Percentiles rank a stretch among this genome's conserved stretches.
These are phyloP conservation scores for Myotis planiceps DNA, from an alignment of 2,797 vertebrate species.

Conservation along the genomic window DNA sequence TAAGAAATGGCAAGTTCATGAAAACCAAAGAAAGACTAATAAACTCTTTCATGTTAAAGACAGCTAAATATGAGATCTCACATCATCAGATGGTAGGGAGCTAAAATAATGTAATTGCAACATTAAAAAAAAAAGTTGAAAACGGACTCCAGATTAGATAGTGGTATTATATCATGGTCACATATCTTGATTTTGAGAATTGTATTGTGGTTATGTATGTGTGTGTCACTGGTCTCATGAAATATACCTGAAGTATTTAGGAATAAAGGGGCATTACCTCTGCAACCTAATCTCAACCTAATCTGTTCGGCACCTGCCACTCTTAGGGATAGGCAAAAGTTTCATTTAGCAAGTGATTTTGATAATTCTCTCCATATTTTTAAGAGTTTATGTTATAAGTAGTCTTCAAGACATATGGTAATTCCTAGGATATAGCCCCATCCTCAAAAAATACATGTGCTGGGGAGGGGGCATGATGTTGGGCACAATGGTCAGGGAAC, in stretches of 20 bases:
- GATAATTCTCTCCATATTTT: neutral
- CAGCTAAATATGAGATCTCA: neutral
- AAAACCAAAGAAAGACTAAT: slow-evolving; percentile 32
- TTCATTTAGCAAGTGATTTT: neutral
- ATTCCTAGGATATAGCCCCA: neutral
- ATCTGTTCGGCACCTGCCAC: neutral
- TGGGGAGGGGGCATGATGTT: neutral
- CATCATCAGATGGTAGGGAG: neutral
- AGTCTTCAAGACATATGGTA: neutral
- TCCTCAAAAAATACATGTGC: neutral
- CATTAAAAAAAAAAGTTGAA: neutral
- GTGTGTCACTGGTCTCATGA: neutral
- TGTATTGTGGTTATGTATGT: neutral
- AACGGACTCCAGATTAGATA: neutral
- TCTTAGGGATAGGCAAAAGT: neutral
- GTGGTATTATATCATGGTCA: neutral
- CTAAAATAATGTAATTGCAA: neutral
- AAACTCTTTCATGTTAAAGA: slow-evolving; percentile 19
- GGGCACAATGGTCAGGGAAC: neutral
- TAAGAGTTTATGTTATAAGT: neutral
- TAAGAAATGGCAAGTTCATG: slow-evolving; percentile 2
- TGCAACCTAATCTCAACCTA: slow-evolving; percentile 22
- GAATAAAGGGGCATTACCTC: neutral
- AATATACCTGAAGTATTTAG: neutral
- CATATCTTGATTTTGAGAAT: neutral